phyloP scores from a whole-genome alignment of 1,140 invertebrate genomes.

The Drosophila littoralis region DNA sequence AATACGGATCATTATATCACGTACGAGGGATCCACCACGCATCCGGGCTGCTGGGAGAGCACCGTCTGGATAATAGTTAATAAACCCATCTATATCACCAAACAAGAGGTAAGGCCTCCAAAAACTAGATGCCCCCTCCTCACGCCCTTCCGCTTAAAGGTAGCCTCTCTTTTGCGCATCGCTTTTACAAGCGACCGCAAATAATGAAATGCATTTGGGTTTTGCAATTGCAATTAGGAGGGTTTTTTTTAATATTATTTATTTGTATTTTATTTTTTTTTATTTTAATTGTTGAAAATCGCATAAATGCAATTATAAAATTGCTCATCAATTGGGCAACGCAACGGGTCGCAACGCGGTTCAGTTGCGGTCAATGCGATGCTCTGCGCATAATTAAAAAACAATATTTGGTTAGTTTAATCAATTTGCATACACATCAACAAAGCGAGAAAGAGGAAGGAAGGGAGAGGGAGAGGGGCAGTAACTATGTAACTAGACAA shows the following conservation, averaged over 20 bases:
- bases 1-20: slow-evolving; percentile 96
- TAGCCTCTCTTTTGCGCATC: no score
- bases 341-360: slow-evolving; percentile 59
- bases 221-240: slow-evolving; percentile 71
- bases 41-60: slow-evolving; percentile 96
- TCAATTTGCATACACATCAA: slow-evolving; percentile 71
- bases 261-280: no score
- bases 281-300: slow-evolving; percentile 48
- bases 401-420: slow-evolving; percentile 83
- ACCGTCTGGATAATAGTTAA: slow-evolving; percentile 98
- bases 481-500: slow-evolving; percentile 18
- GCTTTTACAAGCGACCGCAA: slow-evolving; percentile 55
- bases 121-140: background rate
- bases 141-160: no score
- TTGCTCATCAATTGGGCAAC: slow-evolving; percentile 72
- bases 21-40: slow-evolving; percentile 99
- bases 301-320: slow-evolving; percentile 81
- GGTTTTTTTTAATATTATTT: slow-evolving; percentile 16
- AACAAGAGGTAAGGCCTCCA: slow-evolving; percentile 89
- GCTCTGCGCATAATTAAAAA: slow-evolving; percentile 79
- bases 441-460: background rate
- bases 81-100: slow-evolving; percentile 97
- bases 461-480: background rate
- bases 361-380: slow-evolving; percentile 59
- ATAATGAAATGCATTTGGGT: slow-evolving; percentile 72